Percentiles rank a stretch among this genome's conserved stretches.
These are phyloP conservation scores for Drosophila incognita DNA, from an alignment of 2,888 invertebrate genomes.

Conservation along the genomic window DNA sequence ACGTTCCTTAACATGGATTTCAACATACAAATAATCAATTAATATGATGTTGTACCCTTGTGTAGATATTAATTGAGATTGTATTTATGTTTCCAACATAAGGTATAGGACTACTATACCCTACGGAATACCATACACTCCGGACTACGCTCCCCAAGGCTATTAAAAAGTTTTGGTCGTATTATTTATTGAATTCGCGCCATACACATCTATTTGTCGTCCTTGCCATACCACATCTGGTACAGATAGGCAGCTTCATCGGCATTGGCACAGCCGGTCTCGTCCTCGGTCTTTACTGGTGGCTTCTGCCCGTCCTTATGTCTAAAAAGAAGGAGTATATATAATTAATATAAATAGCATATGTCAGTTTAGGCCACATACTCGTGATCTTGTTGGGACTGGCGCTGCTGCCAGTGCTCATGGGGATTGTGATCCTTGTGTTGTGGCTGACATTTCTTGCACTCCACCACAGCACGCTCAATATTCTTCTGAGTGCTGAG, in stretches of 20 bases:
- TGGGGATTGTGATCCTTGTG: conserved; percentile 10
- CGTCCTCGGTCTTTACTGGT: conserved; percentile 1
- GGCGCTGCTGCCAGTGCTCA: conserved; percentile 20
- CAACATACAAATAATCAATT: background rate
- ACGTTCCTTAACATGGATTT: background rate
- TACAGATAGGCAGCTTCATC: conserved; percentile 44
- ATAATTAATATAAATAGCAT: background rate
- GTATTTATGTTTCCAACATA: background rate
- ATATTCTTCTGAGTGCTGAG: conserved; percentile 61
- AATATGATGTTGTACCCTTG: background rate
- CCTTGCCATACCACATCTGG: conserved; percentile 56
- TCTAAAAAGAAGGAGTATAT: conserved; percentile 6
- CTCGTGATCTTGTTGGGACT: conserved; percentile 19
- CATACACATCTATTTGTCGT: conserved; percentile 24
- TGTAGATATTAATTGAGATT: background rate
- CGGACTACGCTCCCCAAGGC: background rate
- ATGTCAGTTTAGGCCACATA: conserved; percentile 7
- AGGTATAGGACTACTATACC: background rate
- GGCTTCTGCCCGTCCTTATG: conserved; percentile 2
- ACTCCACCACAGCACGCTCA: conserved; percentile 44
- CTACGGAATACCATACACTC: background rate
- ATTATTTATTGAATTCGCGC: background rate
- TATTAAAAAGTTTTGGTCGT: background rate
- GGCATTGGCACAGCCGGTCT: conserved; percentile 19
- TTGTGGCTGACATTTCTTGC: conserved; percentile 29